Conservation (phyloP, 2,113 vertebrate genomes). For the Panthera leo region DNA sequence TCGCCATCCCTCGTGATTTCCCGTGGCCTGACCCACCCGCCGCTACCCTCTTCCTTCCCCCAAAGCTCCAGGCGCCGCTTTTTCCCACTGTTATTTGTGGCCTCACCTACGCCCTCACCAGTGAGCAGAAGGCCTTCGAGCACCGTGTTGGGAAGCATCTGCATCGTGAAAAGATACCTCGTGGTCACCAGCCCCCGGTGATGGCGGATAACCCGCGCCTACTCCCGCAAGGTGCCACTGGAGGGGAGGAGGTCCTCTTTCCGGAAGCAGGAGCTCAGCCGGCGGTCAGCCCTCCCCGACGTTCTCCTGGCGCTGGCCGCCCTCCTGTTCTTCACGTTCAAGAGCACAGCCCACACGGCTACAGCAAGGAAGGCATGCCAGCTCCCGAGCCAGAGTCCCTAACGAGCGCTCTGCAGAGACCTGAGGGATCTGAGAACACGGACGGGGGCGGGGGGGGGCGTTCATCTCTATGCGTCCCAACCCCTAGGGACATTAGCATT, state of each 20-base stretch:
- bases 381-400: neutral
- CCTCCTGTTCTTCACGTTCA: neutral
- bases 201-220: neutral
- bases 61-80: accelerated
- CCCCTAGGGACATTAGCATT: neutral
- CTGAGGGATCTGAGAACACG: accelerated
- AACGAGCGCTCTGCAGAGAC: accelerated
- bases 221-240: accelerated
- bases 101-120: accelerated
- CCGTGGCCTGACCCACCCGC: accelerated
- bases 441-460: too few relatives aligned
- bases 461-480: neutral
- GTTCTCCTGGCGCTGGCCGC: neutral
- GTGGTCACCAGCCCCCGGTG: accelerated
- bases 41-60: neutral
- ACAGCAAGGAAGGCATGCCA: accelerated
- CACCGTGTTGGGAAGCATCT: accelerated
- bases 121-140: accelerated
- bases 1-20: accelerated
- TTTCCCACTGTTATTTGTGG: accelerated
- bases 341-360: accelerated
- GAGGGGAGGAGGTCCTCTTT: accelerated
- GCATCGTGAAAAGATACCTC: neutral
- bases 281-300: accelerated
- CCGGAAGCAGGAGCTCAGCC: accelerated